Base-by-base conservation (phyloP, 1,140 invertebrate species). In the Protaetia brevitarsis region DNA sequence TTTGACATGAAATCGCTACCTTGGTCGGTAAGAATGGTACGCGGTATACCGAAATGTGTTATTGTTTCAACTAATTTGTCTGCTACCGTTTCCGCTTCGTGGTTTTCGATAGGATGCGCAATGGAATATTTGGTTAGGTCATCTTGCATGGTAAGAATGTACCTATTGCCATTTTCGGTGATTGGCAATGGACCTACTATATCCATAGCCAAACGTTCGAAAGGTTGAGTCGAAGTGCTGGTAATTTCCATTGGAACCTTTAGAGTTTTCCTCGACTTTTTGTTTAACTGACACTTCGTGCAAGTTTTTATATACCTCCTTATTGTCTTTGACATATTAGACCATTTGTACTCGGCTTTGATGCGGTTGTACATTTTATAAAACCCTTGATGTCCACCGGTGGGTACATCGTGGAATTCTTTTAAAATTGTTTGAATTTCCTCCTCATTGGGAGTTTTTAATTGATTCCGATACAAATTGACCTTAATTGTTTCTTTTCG, bases 131-230 rank as follows among this genome's bases (percentile, higher is more conserved):
- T 76, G 0, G 72, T 76, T 16, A 77, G 36, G 63, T 76, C 72
- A 56, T 78, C 76, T 69, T 78, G 75, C n/a, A 77, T 21, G 1
- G 75, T 78, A 6, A 76, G 36, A n/a, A 77, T 71, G 60, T 64
- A 78, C 59, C 34, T 65, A 37, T 72, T 69, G 8, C 67, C 69
- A 3, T 36, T 58, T 66, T 66, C 67, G 3, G 73, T 71, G n/a
- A 70, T 23, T 7, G 72, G 63, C 37, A 78, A 45, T 19, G 74
- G 77, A 23, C 76, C 74, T 27, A 77, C 74, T 13, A 76, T 73
- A 65, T 76, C 73, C 2, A 76, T 34, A 36, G 69, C 60, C 23
- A 56, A 27, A 11, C 45, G 58, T 71, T 76, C 59, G 45, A 71
- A 75, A 0, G 71, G 68, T 66, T 63, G 23, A 7, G 64, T 65